These are phyloP conservation scores for Osmoderma eremita DNA, from an alignment of 2,888 invertebrate species.

Conservation along the genomic window DNA sequence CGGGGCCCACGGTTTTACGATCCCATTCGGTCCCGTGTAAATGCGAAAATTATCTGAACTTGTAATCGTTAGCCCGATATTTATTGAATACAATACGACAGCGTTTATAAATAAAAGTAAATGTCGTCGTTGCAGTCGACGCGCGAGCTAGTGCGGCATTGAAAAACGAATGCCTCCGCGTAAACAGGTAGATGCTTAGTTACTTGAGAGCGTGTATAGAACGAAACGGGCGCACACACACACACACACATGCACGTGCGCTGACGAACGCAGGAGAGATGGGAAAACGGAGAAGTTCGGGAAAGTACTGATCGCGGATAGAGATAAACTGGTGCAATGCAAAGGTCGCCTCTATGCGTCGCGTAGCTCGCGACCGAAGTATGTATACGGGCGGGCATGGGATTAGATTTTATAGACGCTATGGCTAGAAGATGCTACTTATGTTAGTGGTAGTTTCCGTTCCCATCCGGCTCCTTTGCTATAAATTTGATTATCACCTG, in stretches of 20 bases:
- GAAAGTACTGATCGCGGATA: slow-evolving; percentile 23
- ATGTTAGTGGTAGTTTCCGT: neutral
- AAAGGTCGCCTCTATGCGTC: neutral
- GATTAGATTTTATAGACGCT: too few species aligned
- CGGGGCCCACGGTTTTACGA: slow-evolving; percentile 9
- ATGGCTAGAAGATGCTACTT: too few species aligned
- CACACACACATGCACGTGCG: too few species aligned
- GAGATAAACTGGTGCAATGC: slow-evolving; percentile 18
- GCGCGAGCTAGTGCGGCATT: neutral
- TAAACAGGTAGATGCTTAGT: too few species aligned
- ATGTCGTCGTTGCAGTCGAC: neutral
- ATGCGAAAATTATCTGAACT: slow-evolving; percentile 32
- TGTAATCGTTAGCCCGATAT: slow-evolving; percentile 2
- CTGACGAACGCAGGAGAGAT: neutral
- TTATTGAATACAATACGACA: slow-evolving; percentile 9
- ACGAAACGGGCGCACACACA: too few species aligned
- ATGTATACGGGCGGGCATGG: too few species aligned
- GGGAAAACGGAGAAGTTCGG: neutral
- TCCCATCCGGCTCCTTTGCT: too few species aligned
- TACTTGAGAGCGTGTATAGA: too few species aligned
- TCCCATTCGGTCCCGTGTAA: slow-evolving; percentile 17
- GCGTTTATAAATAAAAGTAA: slow-evolving; percentile 10
- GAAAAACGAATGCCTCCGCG: too few species aligned
- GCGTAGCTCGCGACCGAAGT: too few species aligned
- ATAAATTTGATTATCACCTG: too few species aligned